Base-by-base conservation (phyloP, 2,797 vertebrate genomes). In the Tenualosa ilisha region DNA sequence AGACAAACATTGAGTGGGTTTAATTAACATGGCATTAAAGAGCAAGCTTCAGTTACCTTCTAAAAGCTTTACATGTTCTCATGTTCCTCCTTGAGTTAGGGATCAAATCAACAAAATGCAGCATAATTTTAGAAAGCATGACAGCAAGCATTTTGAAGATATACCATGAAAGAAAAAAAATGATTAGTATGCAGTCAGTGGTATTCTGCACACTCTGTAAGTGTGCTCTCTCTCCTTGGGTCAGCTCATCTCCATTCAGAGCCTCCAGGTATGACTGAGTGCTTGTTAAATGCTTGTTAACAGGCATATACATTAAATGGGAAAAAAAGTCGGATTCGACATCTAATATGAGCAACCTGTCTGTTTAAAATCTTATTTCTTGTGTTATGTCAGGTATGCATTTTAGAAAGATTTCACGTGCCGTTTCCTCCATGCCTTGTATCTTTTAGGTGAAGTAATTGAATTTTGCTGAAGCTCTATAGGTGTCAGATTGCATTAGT, bases 401-500 rank as follows among this genome's bases (percentile, higher is more conserved):
- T 12, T 9, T 65, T 65, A 17, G 26, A 13, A 65, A 31, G 63
- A 31, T 12, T 26, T 65, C 63, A 31, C 26, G 31, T 31, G 26
- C 63, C 31, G 65, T 40, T 72, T 6, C 2, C 26, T 37, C 24
- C 24, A 31, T 68, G 63, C 63, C 31, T 65, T 68, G 26, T 68
- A 68, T 68, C 63, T 15, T 72, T 31, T 12, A 37, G 31, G 24
- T 26, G 12, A 65, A 40, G 65, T 40, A 65, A 65, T 31, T 13
- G 63, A 65, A 65, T 37, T 72, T 72, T 72, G 63, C 9, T 65
- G 26, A 37, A 37, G 26, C 26, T 37, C 11, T 72, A 40, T 3
- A 26, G n/a, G 65, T 72, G 65, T 72, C 65, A 40, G 65, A 72
- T 37, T 72, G 31, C 26, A 72, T 72, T 40, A 72, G 13, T 72